Conservation (phyloP, 2,113 vertebrate species). For the Neoarius graeffei region DNA sequence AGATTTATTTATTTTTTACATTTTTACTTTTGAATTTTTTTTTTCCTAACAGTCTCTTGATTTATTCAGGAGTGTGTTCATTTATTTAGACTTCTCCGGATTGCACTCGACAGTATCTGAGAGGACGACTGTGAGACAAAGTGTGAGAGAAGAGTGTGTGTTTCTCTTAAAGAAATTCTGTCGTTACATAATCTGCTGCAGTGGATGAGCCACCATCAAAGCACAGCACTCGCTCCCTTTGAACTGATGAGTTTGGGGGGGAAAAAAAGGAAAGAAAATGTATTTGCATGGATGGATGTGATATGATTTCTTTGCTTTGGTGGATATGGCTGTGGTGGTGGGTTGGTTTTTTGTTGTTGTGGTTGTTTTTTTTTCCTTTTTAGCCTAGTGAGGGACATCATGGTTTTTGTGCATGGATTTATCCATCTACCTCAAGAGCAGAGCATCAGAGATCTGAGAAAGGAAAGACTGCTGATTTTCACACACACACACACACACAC, state of each 20-base stretch:
- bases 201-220: conserved; percentile 63
- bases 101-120: neutral
- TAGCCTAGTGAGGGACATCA: conserved; percentile 11
- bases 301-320: conserved; percentile 21
- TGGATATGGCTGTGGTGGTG: conserved; percentile 10
- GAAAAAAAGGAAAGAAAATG: neutral
- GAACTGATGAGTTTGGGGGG: conserved; percentile 18
- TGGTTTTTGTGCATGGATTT: conserved; percentile 28
- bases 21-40: neutral
- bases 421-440: neutral
- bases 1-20: neutral
- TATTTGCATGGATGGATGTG: conserved; percentile 27
- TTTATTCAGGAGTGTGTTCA: conserved; percentile 17
- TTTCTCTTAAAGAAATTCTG: conserved; percentile 68
- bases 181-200: conserved; percentile 72
- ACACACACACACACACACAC: neutral
- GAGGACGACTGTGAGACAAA: conserved; percentile 60
- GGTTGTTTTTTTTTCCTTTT: conserved; percentile 27
- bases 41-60: neutral
- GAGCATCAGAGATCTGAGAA: conserved; percentile 17
- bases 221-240: conserved; percentile 42
- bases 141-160: conserved; percentile 64
- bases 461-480: neutral
- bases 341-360: too few relatives aligned
- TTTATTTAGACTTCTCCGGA: neutral